A percentile compares a stretch with the other conserved stretches of the same genome.
These are phyloP conservation scores for Calliopsis andreniformis DNA, from an alignment of 1,140 invertebrate species.

Conservation along the genomic window DNA sequence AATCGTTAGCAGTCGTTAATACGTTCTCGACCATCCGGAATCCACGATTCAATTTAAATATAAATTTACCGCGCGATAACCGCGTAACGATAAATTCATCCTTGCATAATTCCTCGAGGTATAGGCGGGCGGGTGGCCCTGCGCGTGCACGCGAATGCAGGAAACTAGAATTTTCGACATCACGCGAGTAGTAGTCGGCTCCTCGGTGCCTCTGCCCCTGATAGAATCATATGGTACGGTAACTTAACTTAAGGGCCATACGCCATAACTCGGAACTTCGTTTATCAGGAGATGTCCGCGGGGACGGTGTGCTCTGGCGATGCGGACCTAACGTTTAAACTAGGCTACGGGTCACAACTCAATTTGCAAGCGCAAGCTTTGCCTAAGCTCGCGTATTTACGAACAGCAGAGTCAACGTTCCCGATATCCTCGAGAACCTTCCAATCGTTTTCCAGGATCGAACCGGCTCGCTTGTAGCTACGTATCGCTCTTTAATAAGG, in stretches of 20 bases:
- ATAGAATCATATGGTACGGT: conserved; percentile 44
- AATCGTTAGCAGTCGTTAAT: conserved; percentile 8
- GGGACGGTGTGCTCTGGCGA: conserved; percentile 58
- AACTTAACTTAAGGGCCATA: conserved; percentile 42
- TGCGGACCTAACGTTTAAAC: conserved; percentile 65
- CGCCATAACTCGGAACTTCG: conserved; percentile 58
- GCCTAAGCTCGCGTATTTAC: conserved; percentile 50
- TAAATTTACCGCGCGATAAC: conserved; percentile 18
- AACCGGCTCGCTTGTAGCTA: conserved; percentile 18
- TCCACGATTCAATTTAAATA: conserved; percentile 31
- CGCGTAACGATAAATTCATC: conserved; percentile 23
- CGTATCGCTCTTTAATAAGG: conserved; percentile 25
- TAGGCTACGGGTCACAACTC: conserved; percentile 57
- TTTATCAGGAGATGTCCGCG: conserved; percentile 55
- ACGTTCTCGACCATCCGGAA: conserved; percentile 10
- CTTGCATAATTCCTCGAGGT: conserved; percentile 9
- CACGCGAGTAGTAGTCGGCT: conserved; percentile 3
- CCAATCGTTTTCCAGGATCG: conserved; percentile 43
- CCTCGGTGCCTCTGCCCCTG: conserved; percentile 1
- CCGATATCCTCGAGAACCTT: conserved; percentile 40
- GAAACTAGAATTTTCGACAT: conserved; percentile 26
- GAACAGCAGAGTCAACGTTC: conserved; percentile 43
- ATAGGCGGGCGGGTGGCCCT: neutral
- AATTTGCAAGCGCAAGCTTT: conserved; percentile 61
- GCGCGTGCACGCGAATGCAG: neutral